Percentiles rank a stretch among this genome's conserved stretches.
phyloP scores from a whole-genome alignment of 2,797 vertebrate genomes.

The Betta splendens region DNA sequence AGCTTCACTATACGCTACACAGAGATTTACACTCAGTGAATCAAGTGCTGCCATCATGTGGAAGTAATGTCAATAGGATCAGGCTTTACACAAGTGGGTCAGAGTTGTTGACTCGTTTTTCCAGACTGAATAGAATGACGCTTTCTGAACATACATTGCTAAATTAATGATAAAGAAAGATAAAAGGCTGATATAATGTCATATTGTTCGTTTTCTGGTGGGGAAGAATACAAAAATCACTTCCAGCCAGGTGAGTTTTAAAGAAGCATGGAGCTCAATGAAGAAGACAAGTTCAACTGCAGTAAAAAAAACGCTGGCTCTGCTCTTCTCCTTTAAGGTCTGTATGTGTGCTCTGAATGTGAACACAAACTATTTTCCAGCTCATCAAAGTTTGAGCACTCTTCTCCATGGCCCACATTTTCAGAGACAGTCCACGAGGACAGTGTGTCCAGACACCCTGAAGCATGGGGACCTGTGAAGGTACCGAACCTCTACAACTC shows the following conservation, averaged over 20 bases:
- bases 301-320: background rate
- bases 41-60: conserved; percentile 54
- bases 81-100: conserved; percentile 25
- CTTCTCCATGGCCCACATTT: conserved; percentile 88
- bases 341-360: conserved; percentile 84
- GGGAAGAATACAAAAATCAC: conserved; percentile 81
- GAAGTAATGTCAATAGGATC: conserved; percentile 16
- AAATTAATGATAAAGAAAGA: background rate
- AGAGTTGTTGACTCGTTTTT: conserved; percentile 33
- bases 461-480: conserved; percentile 82
- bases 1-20: background rate
- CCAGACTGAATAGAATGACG: conserved; percentile 14
- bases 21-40: background rate
- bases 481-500: conserved; percentile 52
- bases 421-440: conserved; percentile 80
- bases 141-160: conserved; percentile 4
- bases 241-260: conserved; percentile 82
- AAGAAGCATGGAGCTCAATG: background rate
- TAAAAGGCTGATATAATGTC: conserved; percentile 73
- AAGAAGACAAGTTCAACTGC: background rate
- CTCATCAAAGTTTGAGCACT: conserved; percentile 84
- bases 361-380: conserved; percentile 88
- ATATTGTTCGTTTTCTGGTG: conserved; percentile 82
- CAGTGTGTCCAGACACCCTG: conserved; percentile 82
- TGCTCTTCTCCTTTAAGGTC: conserved; percentile 60